Conservation (phyloP, 2,797 vertebrate genomes). For the Hylomyscus alleni region DNA sequence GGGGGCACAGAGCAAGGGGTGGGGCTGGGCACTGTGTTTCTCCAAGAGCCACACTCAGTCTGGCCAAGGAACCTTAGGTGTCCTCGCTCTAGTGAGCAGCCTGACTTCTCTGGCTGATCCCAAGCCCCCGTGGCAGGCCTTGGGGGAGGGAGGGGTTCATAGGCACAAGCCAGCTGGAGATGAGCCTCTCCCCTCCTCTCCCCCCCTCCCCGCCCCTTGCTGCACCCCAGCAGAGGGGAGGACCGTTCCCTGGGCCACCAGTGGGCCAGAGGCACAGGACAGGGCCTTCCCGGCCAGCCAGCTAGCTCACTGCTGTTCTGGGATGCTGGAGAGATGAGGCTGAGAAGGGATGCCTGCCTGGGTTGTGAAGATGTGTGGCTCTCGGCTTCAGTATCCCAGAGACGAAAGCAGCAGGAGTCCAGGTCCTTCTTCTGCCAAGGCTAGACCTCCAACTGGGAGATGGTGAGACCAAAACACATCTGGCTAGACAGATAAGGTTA, state of each 20-base stretch:
- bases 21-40: neutral
- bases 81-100: constrained; percentile 63
- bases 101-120: constrained; percentile 78
- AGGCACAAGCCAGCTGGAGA: constrained; percentile 80
- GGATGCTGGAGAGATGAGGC: neutral
- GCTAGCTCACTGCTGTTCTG: constrained; percentile 24
- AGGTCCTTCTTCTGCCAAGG: constrained; percentile 13
- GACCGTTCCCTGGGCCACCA: neutral
- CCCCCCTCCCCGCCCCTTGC: neutral
- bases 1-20: constrained; percentile 10
- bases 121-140: constrained; percentile 11
- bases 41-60: neutral
- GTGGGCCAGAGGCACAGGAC: constrained; percentile 35
- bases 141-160: neutral
- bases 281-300: neutral
- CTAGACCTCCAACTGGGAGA: neutral
- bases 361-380: neutral
- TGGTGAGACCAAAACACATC: neutral
- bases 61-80: constrained; percentile 27
- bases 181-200: neutral
- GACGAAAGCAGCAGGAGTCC: neutral
- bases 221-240: constrained; percentile 20
- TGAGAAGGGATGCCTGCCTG: neutral
- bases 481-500: neutral
- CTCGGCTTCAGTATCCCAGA: constrained; percentile 67